These are phyloP conservation scores for Eretmocerus hayati DNA, from an alignment of 2,888 invertebrate genomes.

Conservation along the genomic window DNA sequence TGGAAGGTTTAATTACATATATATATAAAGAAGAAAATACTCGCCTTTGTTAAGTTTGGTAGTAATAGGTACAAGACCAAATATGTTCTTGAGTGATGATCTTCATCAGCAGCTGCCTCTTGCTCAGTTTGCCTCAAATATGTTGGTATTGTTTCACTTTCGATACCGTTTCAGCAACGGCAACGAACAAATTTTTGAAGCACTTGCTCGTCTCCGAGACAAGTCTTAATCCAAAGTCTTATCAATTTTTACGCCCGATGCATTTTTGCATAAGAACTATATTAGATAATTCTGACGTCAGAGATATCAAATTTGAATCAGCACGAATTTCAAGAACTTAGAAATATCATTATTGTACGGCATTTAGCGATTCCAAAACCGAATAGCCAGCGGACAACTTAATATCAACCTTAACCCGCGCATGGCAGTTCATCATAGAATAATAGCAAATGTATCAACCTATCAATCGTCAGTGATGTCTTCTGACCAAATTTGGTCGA, in stretches of 20 bases:
- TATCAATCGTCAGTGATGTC: slow-evolving; percentile 33
- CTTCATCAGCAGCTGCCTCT: slow-evolving; percentile 7
- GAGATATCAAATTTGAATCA: slow-evolving; percentile 15
- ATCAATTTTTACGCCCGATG: neutral
- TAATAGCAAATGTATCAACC: slow-evolving; percentile 22
- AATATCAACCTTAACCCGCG: neutral
- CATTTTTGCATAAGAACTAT: neutral
- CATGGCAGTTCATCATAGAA: neutral
- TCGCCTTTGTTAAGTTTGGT: slow-evolving; percentile 20
- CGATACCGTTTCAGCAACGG: too few relatives aligned
- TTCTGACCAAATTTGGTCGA: slow-evolving; percentile 38
- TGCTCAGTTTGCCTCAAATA: too few relatives aligned
- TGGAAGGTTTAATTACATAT: too few relatives aligned
- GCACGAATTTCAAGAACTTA: neutral
- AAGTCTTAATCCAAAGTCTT: too few relatives aligned
- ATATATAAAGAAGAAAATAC: slow-evolving; percentile 21
- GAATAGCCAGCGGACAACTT: neutral
- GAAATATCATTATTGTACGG: neutral
- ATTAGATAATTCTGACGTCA: slow-evolving; percentile 21
- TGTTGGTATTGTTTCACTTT: too few relatives aligned
- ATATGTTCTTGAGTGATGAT: slow-evolving; percentile 1
- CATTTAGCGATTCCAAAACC: neutral
- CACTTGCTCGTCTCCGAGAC: neutral
- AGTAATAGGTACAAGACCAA: neutral
- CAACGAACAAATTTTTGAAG: too few relatives aligned